Base-by-base conservation (phyloP, 2,888 invertebrate species). In the Dendrolimus houi region DNA sequence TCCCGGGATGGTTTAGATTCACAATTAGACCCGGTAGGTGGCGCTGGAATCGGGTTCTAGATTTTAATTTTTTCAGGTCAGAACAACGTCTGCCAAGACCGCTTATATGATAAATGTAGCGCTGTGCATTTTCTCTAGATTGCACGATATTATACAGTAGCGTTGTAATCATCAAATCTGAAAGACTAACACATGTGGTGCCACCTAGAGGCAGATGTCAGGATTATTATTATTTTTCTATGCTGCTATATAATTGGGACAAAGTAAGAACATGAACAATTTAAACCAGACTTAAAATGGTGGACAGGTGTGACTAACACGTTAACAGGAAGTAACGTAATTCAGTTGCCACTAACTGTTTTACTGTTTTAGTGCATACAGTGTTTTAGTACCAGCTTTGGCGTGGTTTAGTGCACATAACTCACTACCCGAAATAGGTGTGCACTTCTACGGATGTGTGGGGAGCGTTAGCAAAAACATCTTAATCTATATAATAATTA, bases 281-380 rank as follows among this genome's bases (percentile, higher is more conserved):
- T 47, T 47, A 47, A 47, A 29, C 29, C 47, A 10, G 12, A 47
- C 47, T 47, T 47, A 47, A 47, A 47, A 47, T 8, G 47, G 47
- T 8, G 47, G 47, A 29, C 47, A 47, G 47, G 47, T 47, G 47
- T 47, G 47, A 47, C 47, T 47, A 47, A 47, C 47, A 47, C 6
- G 47, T 47, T 47, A 1, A 12, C 47, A 9, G 47, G 47, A 47
- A 47, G 12, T 47, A 47, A 47, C 12, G 17, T 56, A 52, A 56
- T 56, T 52, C 13, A 40, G 13, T 12, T 56, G 47, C 52, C 52
- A 52, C 52, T 56, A 52, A 56, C 41, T 56, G 55, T 55, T 52
- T 9, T 10, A 10, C 14, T 9, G 53, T 17, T 47, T 47, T 47
- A 47, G 47, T 47, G 47, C 12, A 29, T 29, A 29, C 29, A 29